A percentile compares a stretch with the other conserved stretches of the same genome.
Evolutionary conservation across 2,113 vertebrate genomes (phyloP).

Genomic region (Myrmecobius fasciatus): DNA sequence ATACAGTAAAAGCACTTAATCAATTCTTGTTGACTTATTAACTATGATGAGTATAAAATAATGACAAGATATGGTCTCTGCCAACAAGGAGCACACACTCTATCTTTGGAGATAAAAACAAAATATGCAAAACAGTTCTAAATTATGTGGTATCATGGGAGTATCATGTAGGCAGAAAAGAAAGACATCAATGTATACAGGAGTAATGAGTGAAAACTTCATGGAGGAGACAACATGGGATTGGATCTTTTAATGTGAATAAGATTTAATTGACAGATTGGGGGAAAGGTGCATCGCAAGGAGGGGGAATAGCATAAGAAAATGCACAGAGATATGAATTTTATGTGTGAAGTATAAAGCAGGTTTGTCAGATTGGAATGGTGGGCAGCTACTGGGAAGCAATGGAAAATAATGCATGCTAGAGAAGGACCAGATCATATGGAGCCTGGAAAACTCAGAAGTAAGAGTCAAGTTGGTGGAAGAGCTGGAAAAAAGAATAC

Average conservation of each 20-base stretch:
- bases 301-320: not conserved
- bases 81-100: not conserved
- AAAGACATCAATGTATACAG: not conserved
- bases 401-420: not conserved
- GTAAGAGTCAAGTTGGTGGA: not conserved
- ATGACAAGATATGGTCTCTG: not conserved
- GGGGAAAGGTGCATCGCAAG: not conserved
- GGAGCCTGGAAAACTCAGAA: slow-evolving; percentile 6
- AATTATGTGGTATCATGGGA: not conserved
- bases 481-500: not conserved
- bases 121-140: not conserved
- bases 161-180: not conserved
- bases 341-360: not conserved
- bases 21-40: not conserved
- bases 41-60: not conserved
- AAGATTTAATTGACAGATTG: not conserved
- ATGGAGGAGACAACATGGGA: not conserved
- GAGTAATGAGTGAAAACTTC: not conserved
- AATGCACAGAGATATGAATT: not conserved
- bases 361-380: not conserved
- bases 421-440: not conserved
- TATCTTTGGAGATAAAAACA: not conserved
- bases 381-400: not conserved
- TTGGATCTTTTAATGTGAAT: not conserved
- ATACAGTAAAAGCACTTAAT: not conserved